These are phyloP conservation scores for Nemotelus pantherinus DNA, from an alignment of 2,888 invertebrate species.

Conservation along the genomic window DNA sequence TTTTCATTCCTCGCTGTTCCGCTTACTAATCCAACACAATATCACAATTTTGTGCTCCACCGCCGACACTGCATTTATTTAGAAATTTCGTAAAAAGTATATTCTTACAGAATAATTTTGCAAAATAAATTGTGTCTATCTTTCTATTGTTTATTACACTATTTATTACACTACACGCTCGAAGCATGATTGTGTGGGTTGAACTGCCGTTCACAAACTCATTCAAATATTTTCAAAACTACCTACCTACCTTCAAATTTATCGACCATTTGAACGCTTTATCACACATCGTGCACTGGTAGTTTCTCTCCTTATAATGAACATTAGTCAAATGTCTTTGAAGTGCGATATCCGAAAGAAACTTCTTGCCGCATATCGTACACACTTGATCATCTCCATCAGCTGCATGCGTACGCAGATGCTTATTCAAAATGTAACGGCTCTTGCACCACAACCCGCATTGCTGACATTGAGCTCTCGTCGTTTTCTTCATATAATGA, in stretches of 20 bases:
- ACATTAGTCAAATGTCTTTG: conserved; percentile 46
- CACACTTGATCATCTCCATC: conserved; percentile 42
- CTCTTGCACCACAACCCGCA: conserved; percentile 44
- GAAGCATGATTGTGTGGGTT: no score
- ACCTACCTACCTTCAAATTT: conserved; percentile 45
- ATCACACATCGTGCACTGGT: conserved; percentile 47
- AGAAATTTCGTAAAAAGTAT: no score
- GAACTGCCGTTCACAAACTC: no score
- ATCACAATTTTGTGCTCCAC: no score
- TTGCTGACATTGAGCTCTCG: conserved; percentile 45
- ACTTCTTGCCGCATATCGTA: conserved; percentile 46
- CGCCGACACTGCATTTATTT: no score
- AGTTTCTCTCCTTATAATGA: conserved; percentile 48
- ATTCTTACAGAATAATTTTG: no score
- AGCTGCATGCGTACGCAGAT: conserved; percentile 42
- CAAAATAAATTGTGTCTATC: no score
- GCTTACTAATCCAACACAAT: no score
- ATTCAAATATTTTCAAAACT: no score
- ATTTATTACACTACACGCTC: no score
- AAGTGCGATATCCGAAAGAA: conserved; percentile 42
- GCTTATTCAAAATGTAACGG: conserved; percentile 38
- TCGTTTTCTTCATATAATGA: conserved; percentile 35
- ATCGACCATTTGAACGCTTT: conserved; percentile 48
- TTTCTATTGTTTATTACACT: no score
- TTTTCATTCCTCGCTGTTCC: no score